Percentiles rank a stretch among this genome's conserved stretches.
phyloP scores from a whole-genome alignment of 2,113 vertebrate species.

The Scatophagus argus region DNA sequence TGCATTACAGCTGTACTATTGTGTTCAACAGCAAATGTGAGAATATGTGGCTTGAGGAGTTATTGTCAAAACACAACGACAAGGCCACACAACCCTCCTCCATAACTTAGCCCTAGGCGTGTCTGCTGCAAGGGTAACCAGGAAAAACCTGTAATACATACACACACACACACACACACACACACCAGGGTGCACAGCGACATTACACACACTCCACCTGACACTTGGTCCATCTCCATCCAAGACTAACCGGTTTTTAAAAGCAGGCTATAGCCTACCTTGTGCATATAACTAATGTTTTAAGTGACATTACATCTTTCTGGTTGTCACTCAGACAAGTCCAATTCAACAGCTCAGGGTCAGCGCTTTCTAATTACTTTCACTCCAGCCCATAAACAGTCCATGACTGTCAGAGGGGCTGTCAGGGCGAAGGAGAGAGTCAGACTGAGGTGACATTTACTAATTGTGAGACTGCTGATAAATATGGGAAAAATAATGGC shows the following conservation, averaged over 20 bases:
- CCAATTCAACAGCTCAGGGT: conserved; percentile 7
- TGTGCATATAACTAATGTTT: conserved; percentile 28
- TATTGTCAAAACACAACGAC: conserved; percentile 59
- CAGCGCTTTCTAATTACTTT: conserved; percentile 9
- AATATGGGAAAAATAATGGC: neutral
- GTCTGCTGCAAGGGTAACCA: conserved; percentile 70
- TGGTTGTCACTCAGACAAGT: conserved; percentile 6
- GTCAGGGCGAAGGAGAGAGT: conserved; percentile 12
- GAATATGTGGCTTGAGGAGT: neutral
- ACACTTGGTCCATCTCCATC: conserved; percentile 45
- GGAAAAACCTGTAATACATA: conserved; percentile 76
- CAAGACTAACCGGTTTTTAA: conserved; percentile 66
- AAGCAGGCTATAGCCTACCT: neutral
- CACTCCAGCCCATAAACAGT: neutral
- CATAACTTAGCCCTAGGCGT: conserved; percentile 55
- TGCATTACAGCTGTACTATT: neutral
- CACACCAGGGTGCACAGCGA: conserved; percentile 23
- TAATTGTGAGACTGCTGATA: neutral
- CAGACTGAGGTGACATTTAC: neutral
- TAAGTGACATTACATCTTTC: conserved; percentile 9
- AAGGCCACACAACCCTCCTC: conserved; percentile 31
- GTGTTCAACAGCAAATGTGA: conserved; percentile 12
- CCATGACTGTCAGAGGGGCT: neutral
- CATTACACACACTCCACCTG: conserved; percentile 46
- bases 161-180: conserved; percentile 15